phyloP scores from a whole-genome alignment of 2,888 invertebrate species.

The Criorhina ranunculi region DNA sequence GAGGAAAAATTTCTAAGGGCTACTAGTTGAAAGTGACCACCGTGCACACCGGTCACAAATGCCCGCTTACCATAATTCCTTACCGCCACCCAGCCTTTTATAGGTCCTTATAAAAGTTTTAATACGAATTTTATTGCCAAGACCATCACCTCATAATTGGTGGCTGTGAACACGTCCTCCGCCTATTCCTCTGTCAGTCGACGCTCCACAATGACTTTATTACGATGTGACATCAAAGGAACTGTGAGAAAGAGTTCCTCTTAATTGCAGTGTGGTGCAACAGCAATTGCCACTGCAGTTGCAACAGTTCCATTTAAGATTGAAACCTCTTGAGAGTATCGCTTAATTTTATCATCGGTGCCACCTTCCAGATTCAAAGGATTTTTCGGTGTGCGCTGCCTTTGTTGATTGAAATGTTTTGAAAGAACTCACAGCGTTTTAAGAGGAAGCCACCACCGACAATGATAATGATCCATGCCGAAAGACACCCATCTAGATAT shows the following conservation, averaged over 20 bases:
- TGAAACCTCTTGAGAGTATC: slow-evolving; percentile 65
- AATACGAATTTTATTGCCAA: slow-evolving; percentile 69
- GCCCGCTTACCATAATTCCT: slow-evolving; percentile 11
- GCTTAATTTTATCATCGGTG: slow-evolving; percentile 72
- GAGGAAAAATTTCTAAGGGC: slow-evolving; percentile 36
- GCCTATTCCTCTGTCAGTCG: slow-evolving; percentile 50
- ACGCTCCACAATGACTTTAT: slow-evolving; percentile 69
- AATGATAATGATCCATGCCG: slow-evolving; percentile 75
- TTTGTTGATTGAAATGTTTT: slow-evolving; percentile 75
- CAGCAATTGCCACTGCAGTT: slow-evolving; percentile 26
- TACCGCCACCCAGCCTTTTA: slow-evolving; percentile 57
- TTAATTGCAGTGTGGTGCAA: slow-evolving; percentile 62
- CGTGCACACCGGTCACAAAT: slow-evolving; percentile 11
- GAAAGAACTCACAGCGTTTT: slow-evolving; percentile 65
- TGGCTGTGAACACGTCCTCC: slow-evolving; percentile 65
- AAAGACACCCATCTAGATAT: slow-evolving; percentile 75
- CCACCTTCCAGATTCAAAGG: slow-evolving; percentile 69
- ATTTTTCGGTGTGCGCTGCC: slow-evolving; percentile 43
- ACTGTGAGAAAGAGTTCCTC: slow-evolving; percentile 71
- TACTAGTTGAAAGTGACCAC: slow-evolving; percentile 53
- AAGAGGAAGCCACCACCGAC: slow-evolving; percentile 61
- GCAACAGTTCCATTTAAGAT: slow-evolving; percentile 65
- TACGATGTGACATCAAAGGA: slow-evolving; percentile 75
- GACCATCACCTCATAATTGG: slow-evolving; percentile 67
- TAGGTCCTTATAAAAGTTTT: slow-evolving; percentile 66